Evolutionary conservation across 2,797 vertebrate species (phyloP).

Genomic region (Onychomys torridus): DNA sequence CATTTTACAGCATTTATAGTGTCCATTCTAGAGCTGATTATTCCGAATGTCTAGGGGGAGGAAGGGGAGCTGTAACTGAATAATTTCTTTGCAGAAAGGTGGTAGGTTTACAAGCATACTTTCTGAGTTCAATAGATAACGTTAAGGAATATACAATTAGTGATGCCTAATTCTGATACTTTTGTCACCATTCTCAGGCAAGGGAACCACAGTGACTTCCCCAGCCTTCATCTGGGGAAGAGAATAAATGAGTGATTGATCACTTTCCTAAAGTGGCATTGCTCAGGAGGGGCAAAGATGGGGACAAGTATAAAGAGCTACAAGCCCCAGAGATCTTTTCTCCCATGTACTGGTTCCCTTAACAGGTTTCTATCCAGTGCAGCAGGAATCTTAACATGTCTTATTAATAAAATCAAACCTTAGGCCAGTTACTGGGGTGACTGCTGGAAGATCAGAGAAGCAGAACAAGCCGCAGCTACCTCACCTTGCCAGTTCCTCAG

Average conservation of each 20-base stretch:
- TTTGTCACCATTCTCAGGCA: neutral
- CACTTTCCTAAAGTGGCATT: neutral
- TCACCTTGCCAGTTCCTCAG: too few species aligned
- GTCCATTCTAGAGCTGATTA: constrained; percentile 39
- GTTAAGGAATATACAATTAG: neutral
- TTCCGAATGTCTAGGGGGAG: neutral
- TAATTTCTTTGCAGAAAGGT: neutral
- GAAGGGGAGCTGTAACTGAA: neutral
- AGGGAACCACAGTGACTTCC: neutral
- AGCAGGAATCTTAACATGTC: too few species aligned
- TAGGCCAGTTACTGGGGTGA: too few species aligned
- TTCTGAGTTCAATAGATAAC: neutral
- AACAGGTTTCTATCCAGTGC: neutral
- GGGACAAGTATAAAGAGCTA: neutral
- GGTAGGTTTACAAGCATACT: neutral
- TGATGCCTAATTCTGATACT: neutral
- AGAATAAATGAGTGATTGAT: neutral
- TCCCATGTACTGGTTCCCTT: neutral
- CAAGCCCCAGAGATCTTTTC: neutral
- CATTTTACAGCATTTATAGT: constrained; percentile 30
- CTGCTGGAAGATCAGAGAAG: too few species aligned
- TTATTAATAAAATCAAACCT: too few species aligned
- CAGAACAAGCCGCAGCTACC: too few species aligned
- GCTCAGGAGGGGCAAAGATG: neutral
- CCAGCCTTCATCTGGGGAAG: neutral